Conservation (phyloP, 2,113 vertebrate species). For the Dromaius novaehollandiae region DNA sequence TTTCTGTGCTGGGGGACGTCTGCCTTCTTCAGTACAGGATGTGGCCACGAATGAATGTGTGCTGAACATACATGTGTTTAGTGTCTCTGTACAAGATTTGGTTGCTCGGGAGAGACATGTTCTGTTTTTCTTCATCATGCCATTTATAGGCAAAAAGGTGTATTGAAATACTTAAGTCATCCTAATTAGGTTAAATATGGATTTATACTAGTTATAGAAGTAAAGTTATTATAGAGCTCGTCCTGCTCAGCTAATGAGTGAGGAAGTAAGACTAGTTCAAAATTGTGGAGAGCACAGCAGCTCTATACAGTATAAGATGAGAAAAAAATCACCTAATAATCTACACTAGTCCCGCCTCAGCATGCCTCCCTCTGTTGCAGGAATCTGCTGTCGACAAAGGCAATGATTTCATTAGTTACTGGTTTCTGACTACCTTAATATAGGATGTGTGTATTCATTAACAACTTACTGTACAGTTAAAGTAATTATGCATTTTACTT, state of each 20-base stretch:
- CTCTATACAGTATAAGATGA: neutral
- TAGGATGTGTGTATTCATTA: neutral
- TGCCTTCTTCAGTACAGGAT: neutral
- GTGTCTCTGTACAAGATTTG: neutral
- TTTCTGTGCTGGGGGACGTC: neutral
- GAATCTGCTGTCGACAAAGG: neutral
- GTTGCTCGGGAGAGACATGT: neutral
- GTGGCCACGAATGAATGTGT: neutral
- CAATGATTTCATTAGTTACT: neutral
- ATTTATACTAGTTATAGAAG: neutral
- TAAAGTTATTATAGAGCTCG: neutral
- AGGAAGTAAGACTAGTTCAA: neutral
- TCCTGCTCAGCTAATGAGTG: neutral
- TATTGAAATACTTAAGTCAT: neutral
- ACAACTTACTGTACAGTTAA: neutral
- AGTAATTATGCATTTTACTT: neutral
- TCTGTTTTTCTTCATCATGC: neutral
- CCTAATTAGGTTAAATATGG: neutral
- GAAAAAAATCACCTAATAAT: neutral
- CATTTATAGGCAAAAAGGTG: neutral
- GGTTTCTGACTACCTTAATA: neutral
- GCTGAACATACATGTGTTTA: fast-evolving
- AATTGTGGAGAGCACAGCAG: neutral
- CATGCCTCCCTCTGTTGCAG: neutral
- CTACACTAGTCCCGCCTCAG: neutral